Evolutionary conservation across 2,797 vertebrate species (phyloP).

Genomic region (Glyptemys insculpta): DNA sequence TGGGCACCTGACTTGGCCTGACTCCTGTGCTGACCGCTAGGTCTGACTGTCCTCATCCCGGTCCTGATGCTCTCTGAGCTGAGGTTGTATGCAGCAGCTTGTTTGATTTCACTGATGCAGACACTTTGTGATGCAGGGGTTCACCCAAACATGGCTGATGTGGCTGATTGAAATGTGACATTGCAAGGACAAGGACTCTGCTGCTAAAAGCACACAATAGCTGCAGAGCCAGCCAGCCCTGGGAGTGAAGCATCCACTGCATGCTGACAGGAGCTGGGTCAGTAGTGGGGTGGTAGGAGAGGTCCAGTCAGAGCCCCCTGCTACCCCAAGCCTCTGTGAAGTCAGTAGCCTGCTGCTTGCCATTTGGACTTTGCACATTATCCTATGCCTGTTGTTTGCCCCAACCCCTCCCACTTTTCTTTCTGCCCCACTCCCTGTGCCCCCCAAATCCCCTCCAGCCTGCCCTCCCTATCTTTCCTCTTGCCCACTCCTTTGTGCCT

Average conservation of each 20-base stretch:
- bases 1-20: neutral
- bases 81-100: fast-evolving
- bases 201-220: neutral
- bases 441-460: neutral
- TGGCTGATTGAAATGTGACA: fast-evolving
- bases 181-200: too few species aligned
- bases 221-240: neutral
- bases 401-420: neutral
- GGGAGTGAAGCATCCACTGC: neutral
- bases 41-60: neutral
- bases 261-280: neutral
- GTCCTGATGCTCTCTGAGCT: neutral
- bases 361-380: neutral
- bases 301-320: neutral
- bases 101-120: neutral
- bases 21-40: neutral
- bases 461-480: neutral
- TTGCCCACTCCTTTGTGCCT: neutral
- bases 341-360: neutral
- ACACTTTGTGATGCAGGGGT: neutral
- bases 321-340: neutral
- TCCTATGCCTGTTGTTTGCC: neutral
- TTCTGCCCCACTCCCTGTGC: neutral
- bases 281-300: neutral
- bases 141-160: fast-evolving